Evolutionary conservation across 2,113 vertebrate species (phyloP), one percentile per base, ranked within the genome.

Genomic region (Diphyllodes magnificus): DNA sequence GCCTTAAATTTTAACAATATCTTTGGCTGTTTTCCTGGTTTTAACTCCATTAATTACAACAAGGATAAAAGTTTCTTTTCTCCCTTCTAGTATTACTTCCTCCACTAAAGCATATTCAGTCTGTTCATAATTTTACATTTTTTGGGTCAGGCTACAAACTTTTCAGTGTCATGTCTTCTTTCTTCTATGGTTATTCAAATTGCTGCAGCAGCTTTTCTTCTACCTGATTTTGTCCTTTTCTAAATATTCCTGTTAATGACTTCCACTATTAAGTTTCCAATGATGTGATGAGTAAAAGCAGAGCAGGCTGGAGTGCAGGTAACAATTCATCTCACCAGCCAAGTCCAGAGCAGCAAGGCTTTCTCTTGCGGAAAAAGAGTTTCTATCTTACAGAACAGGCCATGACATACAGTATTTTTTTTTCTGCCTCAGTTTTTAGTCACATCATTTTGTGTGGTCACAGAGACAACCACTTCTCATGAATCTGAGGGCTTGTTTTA

Each of bases 401-500:
- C 24, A 35, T 0, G 0, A 45, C 14, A 65, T 5, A 6, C 4
- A 47, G 11, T 9, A 24, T 24, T 53, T 54, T 8, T 19, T 19
- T 53, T 87, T 61, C 13, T 57, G n/a, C 3, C 1, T 37, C 22
- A 13, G 9, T 53, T 88, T 90, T 84, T 3, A 71, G 15, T 75
- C 37, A 21, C 24, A 40, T 31, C 1, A 42, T 53, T 92, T 75
- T 50, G 13, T 53, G 45, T 70, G n/a, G 56, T 75, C 66, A 27
- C 51, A 75, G 45, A 71, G 45, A 37, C 31, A 85, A 66, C 9
- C 7, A 24, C 22, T 65, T 65, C 16, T 70, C 22, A 33, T 49
- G 15, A 75, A 66, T 90, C 51, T 49, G 42, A 78, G 70, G n/a
- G 42, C 20, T 79, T 63, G 31, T 61, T 70, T 75, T 44, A 63